phyloP scores from a whole-genome alignment of 2,113 vertebrate species.

The Steatornis caripensis region DNA sequence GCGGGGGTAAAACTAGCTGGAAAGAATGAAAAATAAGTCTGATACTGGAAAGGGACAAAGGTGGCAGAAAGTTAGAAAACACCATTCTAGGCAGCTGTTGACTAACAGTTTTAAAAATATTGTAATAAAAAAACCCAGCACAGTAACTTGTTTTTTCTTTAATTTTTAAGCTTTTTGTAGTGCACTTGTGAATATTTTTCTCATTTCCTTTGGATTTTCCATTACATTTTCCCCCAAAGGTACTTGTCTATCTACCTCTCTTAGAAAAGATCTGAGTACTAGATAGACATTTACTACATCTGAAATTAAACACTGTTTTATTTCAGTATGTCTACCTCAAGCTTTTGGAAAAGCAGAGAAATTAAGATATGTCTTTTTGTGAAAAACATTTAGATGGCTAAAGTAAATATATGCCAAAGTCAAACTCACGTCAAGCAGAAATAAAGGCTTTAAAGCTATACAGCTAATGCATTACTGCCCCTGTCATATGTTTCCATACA shows the following conservation, averaged over 20 bases:
- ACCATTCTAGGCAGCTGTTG: neutral
- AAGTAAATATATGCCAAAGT: neutral
- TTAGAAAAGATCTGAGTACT: neutral
- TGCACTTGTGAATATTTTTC: neutral
- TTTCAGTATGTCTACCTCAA: neutral
- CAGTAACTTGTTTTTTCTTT: neutral
- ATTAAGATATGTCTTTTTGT: neutral
- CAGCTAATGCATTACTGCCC: neutral
- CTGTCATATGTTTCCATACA: neutral
- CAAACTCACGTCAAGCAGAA: neutral
- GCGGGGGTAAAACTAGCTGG: neutral
- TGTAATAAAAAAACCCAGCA: neutral
- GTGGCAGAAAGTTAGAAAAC: neutral
- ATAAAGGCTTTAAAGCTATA: neutral
- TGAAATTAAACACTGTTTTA: neutral
- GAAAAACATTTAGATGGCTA: neutral
- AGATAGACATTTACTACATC: neutral
- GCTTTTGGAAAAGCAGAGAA: neutral
- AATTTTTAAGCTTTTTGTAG: accelerated
- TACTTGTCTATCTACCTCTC: neutral
- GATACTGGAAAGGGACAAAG: neutral
- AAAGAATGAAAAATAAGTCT: neutral
- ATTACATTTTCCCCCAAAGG: neutral
- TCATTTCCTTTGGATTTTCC: neutral
- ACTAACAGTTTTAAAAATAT: neutral